A percentile compares a stretch with the other conserved stretches of the same genome.
Evolutionary conservation across 2,797 vertebrate genomes (phyloP).

Genomic region (Pachyuromys duprasi): DNA sequence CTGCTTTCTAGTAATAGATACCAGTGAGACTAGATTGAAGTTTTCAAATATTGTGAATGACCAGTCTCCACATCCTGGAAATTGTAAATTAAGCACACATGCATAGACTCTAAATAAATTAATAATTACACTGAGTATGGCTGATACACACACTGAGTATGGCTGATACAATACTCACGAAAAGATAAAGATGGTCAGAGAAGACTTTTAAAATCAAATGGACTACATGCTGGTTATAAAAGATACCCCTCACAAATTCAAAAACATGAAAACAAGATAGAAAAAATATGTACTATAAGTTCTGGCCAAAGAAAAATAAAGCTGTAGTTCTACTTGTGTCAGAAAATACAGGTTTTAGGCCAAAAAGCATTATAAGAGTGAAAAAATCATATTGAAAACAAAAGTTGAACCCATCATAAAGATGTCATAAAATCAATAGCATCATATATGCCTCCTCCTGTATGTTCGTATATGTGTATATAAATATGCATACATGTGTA

Average conservation of each 20-base stretch:
- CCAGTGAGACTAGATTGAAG: neutral
- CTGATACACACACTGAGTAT: neutral
- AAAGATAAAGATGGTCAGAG: neutral
- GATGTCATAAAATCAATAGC: conserved; percentile 3
- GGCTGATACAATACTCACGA: neutral
- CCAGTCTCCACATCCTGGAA: neutral
- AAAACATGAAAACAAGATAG: neutral
- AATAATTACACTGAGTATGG: conserved; percentile 9
- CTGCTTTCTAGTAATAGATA: neutral
- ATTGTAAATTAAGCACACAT: neutral
- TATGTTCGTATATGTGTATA: neutral
- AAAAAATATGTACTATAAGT: neutral
- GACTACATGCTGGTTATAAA: neutral
- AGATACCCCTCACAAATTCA: neutral
- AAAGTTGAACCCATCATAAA: neutral
- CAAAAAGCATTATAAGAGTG: neutral
- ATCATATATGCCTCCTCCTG: neutral
- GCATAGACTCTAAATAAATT: neutral
- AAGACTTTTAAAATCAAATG: neutral
- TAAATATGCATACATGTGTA: neutral
- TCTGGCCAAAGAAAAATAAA: neutral
- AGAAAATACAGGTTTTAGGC: neutral
- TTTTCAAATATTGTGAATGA: neutral
- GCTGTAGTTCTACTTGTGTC: neutral
- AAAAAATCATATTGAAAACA: neutral